These are phyloP conservation scores for Genyomyrus donnyi DNA, from an alignment of 2,113 vertebrate species.

Conservation along the genomic window DNA sequence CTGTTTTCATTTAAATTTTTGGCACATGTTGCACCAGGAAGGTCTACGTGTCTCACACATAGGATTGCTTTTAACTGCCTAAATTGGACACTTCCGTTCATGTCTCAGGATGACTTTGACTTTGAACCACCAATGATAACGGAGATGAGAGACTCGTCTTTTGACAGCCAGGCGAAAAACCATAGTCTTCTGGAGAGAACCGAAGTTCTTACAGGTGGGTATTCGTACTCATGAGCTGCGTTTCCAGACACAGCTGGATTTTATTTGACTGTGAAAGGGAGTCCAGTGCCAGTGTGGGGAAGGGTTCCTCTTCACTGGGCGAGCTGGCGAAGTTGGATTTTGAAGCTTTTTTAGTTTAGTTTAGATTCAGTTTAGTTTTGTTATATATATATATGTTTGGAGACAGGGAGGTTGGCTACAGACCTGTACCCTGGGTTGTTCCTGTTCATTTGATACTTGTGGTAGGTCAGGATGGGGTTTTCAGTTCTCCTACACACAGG, in stretches of 20 bases:
- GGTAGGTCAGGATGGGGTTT: background rate
- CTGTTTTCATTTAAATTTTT: background rate
- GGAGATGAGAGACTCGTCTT: slow-evolving; percentile 12
- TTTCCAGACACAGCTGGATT: background rate
- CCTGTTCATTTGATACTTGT: background rate
- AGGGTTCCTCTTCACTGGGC: background rate
- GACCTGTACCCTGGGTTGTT: background rate
- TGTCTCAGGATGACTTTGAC: slow-evolving; percentile 10
- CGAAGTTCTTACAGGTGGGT: slow-evolving; percentile 69
- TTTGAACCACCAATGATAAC: background rate
- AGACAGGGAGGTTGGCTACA: background rate
- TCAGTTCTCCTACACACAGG: background rate
- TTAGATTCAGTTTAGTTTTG: background rate
- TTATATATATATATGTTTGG: background rate
- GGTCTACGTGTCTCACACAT: background rate
- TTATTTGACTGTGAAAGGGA: background rate
- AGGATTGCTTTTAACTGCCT: background rate
- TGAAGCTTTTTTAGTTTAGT: background rate
- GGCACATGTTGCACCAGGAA: background rate
- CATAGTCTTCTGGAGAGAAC: slow-evolving; percentile 67
- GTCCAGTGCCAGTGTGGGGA: background rate
- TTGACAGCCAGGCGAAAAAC: slow-evolving; percentile 26
- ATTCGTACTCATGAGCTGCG: background rate
- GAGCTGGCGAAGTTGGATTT: background rate
- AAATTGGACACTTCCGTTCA: background rate